Base-by-base conservation (phyloP, 2,888 invertebrate species). In the Parapristionchus giblindavisi region DNA sequence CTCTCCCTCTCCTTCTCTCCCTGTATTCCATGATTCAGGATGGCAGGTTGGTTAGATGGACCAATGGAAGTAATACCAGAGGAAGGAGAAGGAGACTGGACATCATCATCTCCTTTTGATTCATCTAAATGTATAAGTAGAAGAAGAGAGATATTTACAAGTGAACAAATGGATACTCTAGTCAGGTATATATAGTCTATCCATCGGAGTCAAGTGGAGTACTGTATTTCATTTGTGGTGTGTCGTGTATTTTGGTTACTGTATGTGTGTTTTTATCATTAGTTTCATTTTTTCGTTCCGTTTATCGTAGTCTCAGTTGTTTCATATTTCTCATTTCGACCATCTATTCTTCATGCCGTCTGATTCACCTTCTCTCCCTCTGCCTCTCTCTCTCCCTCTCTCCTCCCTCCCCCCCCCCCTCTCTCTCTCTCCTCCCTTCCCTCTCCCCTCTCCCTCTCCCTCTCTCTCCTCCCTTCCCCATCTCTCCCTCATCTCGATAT, bases 151-250 rank as follows among this genome's bases (percentile, higher is more conserved):
- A 77, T 86, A 17, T 85, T 84, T 80, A 87, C 84, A 34, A 83
- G 85, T 32, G 87, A 87, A 61, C 85, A 87, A 79, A 81, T 87
- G 61, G 85, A 87, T 77, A 87, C 87, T 14, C 80, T 87, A 8
- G 84, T 87, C 65, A 87, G 85, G 87, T 87, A 29, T 0, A 54
- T 51, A 52, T 34, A n/a, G n/a, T n/a, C n/a, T n/a, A n/a, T n/a
- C n/a, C n/a, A n/a, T n/a, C n/a, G n/a, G 36, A 52, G 4, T 70
- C 38, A 36, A 21, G 56, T 54, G n/a, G n/a, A n/a, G n/a, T n/a
- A n/a, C n/a, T 24, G n/a, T 43, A 43, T 43, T 17, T 17, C n/a
- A n/a, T 54, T 6, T 54, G 54, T 54, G 11, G 17, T 54, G 54
- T 54, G 54, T 54, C 27, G 54, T 54, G 54, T 14, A 54, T 8